phyloP scores from a whole-genome alignment of 2,888 invertebrate species.

The Dryobotodes eremita region DNA sequence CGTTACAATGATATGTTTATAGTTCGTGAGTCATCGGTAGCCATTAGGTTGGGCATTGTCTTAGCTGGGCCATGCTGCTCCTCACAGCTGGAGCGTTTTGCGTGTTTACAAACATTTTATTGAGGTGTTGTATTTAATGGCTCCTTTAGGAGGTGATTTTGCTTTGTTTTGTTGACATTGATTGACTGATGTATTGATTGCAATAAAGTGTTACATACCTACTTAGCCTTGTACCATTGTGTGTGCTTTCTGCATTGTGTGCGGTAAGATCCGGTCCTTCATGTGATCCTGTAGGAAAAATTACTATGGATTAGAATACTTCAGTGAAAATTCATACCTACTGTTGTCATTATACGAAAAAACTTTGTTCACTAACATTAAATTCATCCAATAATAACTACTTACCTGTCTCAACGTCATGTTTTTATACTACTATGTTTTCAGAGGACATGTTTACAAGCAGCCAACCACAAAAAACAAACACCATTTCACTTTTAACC shows the following conservation, averaged over 20 bases:
- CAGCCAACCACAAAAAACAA: neutral
- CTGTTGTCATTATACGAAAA: neutral
- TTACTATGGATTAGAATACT: neutral
- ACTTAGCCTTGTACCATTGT: neutral
- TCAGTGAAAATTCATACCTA: neutral
- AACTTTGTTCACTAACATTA: neutral
- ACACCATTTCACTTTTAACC: neutral
- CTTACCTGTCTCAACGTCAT: neutral
- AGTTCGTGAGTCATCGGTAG: slow-evolving; percentile 87
- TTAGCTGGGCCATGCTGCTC: slow-evolving; percentile 76
- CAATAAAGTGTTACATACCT: slow-evolving; percentile 56
- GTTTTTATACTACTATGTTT: neutral
- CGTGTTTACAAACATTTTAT: slow-evolving; percentile 91
- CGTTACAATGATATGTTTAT: slow-evolving; percentile 88
- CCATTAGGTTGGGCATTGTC: slow-evolving; percentile 85
- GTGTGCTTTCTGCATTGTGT: neutral
- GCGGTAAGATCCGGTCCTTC: neutral
- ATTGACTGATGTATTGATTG: slow-evolving; percentile 75
- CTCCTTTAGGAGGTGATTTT: slow-evolving; percentile 86
- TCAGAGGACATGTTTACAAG: neutral
- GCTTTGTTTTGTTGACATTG: slow-evolving; percentile 83
- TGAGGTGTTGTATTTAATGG: slow-evolving; percentile 88
- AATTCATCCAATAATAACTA: neutral
- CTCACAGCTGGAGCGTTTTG: slow-evolving; percentile 87
- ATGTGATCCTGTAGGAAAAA: neutral